Base-by-base conservation (phyloP, 2,797 vertebrate genomes). In the Microtus obscurus region DNA sequence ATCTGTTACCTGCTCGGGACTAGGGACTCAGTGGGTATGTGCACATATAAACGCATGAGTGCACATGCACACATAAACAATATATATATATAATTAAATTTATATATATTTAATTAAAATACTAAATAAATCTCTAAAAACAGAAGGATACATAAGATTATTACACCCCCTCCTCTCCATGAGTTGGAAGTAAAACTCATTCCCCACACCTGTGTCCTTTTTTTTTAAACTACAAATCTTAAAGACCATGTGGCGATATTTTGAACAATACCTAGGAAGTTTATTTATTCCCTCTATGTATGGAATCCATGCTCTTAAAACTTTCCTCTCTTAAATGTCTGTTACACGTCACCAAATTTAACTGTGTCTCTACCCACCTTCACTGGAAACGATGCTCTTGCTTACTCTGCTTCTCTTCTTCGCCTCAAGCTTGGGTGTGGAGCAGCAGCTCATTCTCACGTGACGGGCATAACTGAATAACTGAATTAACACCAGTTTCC, bases 401-500 rank as follows among this genome's bases (percentile, higher is more conserved):
- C 71, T 91, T 65, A 23, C 40, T 77, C 81, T 90, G 40, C 27
- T 8, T 85, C 81, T 73, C 53, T 29, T 43, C 56, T 74, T 74
- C 12, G 77, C 19, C 8, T 53, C 16, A 45, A 59, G 12, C 53
- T 93, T 21, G 59, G 89, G 61, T 40, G 34, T 59, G 65, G n/a
- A 40, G 25, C 0, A 87, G 76, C 63, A n/a, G 27, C 31, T 93
- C 67, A n/a, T 3, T 37, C 12, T 81, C 48, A 61, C 1, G 0
- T 14, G 83, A 76, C 13, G 4, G 34, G 25, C 80, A 91, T 95
- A 37, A 76, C 6, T 19, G 79, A 76, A 91, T 96, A 37, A 79
- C 6, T 19, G 76, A 76, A 81, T 56, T 37, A 89, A 56, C 56
- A 82, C 71, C 59, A 37, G 79, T 86, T 82, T 91, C 95, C 59